Conservation (phyloP, 2,113 vertebrate genomes). For the Mus spicilegus region DNA sequence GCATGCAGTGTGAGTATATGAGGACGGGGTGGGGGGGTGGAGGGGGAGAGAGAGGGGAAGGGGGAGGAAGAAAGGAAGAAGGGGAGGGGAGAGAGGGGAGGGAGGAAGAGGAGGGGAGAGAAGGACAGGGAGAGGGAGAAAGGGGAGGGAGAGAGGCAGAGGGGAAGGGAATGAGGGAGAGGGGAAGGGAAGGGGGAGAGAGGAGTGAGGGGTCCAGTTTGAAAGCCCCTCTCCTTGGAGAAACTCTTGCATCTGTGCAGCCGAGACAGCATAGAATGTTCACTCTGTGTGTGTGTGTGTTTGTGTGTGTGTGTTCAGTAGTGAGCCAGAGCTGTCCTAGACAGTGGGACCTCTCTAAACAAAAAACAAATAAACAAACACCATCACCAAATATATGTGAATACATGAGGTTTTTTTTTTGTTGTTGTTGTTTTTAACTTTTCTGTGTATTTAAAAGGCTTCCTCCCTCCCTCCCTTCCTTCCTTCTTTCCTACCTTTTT, state of each 20-base stretch:
- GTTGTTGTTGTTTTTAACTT: not conserved
- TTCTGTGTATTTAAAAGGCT: not conserved
- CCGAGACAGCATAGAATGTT: not conserved
- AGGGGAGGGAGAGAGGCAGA: rapidly evolving
- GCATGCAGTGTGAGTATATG: not conserved
- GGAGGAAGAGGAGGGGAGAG: too few relatives aligned
- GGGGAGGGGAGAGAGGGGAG: too few relatives aligned
- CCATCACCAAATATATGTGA: not conserved
- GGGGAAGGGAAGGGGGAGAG: not conserved
- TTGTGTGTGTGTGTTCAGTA: not conserved
- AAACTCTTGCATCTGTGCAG: not conserved
- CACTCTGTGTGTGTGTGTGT: not conserved
- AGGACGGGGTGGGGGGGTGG: too few relatives aligned
- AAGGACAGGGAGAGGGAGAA: too few relatives aligned
- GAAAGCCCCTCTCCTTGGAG: not conserved
- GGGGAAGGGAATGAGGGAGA: too few relatives aligned
- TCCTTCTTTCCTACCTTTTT: not conserved
- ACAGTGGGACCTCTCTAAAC: not conserved
- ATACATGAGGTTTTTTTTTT: not conserved
- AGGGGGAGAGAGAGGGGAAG: too few relatives aligned
- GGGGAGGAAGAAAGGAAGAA: too few relatives aligned
- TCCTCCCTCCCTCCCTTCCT: not conserved
- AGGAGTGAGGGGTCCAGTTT: not conserved
- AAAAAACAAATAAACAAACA: not conserved
- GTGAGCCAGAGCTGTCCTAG: not conserved